phyloP scores from a whole-genome alignment of 2,797 vertebrate species.

The Falco columbarius region DNA sequence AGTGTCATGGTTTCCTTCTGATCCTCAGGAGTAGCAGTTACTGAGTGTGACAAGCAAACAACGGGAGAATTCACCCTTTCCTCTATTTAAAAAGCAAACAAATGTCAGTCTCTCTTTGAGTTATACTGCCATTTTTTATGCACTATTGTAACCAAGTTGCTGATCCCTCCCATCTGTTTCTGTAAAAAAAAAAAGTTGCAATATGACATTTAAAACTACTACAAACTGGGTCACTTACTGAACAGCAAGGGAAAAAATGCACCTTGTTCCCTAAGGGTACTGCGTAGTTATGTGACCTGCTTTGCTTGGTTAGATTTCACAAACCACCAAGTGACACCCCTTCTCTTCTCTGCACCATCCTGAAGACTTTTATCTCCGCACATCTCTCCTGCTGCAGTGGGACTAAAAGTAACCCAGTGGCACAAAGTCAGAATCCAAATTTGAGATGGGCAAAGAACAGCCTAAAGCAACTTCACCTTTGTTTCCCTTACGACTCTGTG shows the following conservation, averaged over 20 bases:
- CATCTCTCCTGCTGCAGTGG: constrained; percentile 19
- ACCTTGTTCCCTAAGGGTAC: constrained; percentile 15
- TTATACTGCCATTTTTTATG: neutral
- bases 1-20: neutral
- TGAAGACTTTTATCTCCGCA: constrained; percentile 36
- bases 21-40: neutral
- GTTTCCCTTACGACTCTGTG: neutral
- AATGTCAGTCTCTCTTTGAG: neutral
- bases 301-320: constrained; percentile 48
- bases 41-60: neutral
- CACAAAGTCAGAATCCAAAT: constrained; percentile 38
- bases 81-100: neutral
- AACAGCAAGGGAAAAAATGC: neutral
- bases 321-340: constrained; percentile 9
- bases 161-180: neutral
- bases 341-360: constrained; percentile 1
- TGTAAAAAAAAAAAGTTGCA: neutral
- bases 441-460: constrained; percentile 11
- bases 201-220: constrained; percentile 3
- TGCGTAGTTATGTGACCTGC: neutral
- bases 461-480: constrained; percentile 56
- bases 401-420: constrained; percentile 36
- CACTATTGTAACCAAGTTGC: neutral
- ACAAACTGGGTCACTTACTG: constrained; percentile 42
- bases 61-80: neutral